Evolutionary conservation across 2,113 vertebrate genomes (phyloP).

Genomic region (Protobothrops mucrosquamatus): DNA sequence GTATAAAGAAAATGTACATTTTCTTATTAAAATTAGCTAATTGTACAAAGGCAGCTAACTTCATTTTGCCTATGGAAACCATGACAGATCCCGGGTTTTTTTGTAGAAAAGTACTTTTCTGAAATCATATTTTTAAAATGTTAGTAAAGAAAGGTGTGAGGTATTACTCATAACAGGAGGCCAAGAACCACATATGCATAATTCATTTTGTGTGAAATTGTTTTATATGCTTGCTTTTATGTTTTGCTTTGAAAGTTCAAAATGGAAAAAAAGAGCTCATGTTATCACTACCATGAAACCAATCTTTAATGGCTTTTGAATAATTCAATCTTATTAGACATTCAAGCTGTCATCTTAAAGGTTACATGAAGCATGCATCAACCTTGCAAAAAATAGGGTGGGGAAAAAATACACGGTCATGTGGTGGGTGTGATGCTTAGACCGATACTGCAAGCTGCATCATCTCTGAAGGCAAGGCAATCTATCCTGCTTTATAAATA

Average conservation of each 20-base stretch:
- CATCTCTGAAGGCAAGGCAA: neutral
- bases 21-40: neutral
- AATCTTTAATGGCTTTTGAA: constrained; percentile 58
- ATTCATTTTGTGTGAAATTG: neutral
- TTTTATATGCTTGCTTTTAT: neutral
- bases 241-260: constrained; percentile 33
- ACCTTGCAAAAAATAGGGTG: constrained; percentile 26
- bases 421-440: neutral
- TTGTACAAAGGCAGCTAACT: neutral
- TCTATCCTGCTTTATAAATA: neutral
- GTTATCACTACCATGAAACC: constrained; percentile 50
- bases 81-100: neutral
- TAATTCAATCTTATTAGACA: constrained; percentile 63
- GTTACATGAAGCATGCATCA: constrained; percentile 30
- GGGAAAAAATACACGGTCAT: constrained; percentile 11
- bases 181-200: neutral
- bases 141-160: neutral
- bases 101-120: neutral
- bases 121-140: neutral
- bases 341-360: constrained; percentile 53
- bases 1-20: neutral
- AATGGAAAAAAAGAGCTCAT: constrained; percentile 11
- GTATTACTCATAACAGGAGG: neutral
- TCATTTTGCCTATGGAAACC: neutral
- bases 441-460: neutral